Percentiles rank a stretch among this genome's conserved stretches.
Evolutionary conservation across 2,888 invertebrate species (phyloP).

Genomic region (Lysandra coridon): DNA sequence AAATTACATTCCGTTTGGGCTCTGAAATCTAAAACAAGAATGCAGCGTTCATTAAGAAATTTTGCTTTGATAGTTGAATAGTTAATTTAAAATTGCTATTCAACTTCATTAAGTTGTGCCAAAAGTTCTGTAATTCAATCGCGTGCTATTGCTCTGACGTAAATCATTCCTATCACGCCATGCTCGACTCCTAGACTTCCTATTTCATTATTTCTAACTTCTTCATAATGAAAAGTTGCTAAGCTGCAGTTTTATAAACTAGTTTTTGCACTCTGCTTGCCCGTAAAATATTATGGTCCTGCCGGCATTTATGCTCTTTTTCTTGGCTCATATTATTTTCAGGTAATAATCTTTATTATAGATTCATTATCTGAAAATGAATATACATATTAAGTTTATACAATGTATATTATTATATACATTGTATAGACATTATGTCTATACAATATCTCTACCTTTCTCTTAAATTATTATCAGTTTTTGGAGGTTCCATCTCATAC

Average conservation of each 20-base stretch:
- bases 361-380: too few relatives aligned
- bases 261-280: background rate
- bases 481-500: too few relatives aligned
- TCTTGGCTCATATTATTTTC: too few relatives aligned
- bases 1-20: background rate
- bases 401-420: too few relatives aligned
- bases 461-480: too few relatives aligned
- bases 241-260: background rate
- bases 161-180: constrained; percentile 43
- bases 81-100: constrained; percentile 38
- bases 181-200: constrained; percentile 39
- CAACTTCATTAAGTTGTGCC: constrained; percentile 43
- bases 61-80: constrained; percentile 33
- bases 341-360: too few relatives aligned
- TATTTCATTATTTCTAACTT: constrained; percentile 33
- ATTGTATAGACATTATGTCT: too few relatives aligned
- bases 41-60: constrained; percentile 9
- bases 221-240: constrained; percentile 17
- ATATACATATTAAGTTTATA: too few relatives aligned
- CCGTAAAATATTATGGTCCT: background rate
- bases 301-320: background rate
- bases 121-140: constrained; percentile 45
- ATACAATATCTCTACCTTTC: too few relatives aligned
- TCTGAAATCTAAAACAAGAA: background rate
- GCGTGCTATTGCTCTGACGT: constrained; percentile 43